Percentiles rank a stretch among this genome's conserved stretches.
Evolutionary conservation across 2,888 invertebrate species (phyloP).

Genomic region (Aproaerema taeniolella): DNA sequence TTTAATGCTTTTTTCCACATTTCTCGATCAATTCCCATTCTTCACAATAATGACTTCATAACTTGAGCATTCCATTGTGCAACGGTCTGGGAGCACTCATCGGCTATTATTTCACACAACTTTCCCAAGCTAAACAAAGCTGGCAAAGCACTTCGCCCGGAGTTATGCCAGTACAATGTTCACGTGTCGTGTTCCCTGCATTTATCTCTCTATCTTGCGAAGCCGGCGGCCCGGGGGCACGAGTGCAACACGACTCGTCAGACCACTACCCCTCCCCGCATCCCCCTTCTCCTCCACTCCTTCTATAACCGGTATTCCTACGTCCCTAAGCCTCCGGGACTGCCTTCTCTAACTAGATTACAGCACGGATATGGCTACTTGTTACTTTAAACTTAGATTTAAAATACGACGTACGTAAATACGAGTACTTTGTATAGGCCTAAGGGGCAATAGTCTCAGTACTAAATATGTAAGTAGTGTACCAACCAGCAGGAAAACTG

Average conservation of each 20-base stretch:
- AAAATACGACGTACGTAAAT: too few relatives aligned
- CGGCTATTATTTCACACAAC: too few relatives aligned
- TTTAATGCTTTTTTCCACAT: too few relatives aligned
- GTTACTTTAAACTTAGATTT: conserved; percentile 11
- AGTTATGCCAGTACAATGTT: conserved; percentile 20
- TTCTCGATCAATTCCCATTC: too few relatives aligned
- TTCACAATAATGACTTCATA: too few relatives aligned
- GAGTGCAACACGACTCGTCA: conserved; percentile 48
- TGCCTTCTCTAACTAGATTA: conserved; percentile 53
- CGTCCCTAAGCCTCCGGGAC: conserved; percentile 31
- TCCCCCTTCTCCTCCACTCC: conserved; percentile 19
- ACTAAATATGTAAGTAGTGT: conserved; percentile 2
- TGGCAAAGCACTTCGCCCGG: conserved; percentile 22
- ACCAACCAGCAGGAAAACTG: too few relatives aligned
- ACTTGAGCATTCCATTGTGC: too few relatives aligned
- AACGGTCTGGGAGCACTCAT: too few relatives aligned
- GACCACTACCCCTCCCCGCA: conserved; percentile 31
- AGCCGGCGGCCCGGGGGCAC: conserved; percentile 42
- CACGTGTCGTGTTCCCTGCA: conserved; percentile 33
- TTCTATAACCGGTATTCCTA: conserved; percentile 44
- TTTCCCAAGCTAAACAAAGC: conserved; percentile 29
- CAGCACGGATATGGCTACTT: conserved; percentile 35
- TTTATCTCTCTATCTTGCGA: conserved; percentile 54
- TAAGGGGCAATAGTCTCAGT: conserved; percentile 1
- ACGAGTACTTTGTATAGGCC: conserved; percentile 5